Base-by-base conservation (phyloP, 2,888 invertebrate species). In the Eretmocerus hayati region DNA sequence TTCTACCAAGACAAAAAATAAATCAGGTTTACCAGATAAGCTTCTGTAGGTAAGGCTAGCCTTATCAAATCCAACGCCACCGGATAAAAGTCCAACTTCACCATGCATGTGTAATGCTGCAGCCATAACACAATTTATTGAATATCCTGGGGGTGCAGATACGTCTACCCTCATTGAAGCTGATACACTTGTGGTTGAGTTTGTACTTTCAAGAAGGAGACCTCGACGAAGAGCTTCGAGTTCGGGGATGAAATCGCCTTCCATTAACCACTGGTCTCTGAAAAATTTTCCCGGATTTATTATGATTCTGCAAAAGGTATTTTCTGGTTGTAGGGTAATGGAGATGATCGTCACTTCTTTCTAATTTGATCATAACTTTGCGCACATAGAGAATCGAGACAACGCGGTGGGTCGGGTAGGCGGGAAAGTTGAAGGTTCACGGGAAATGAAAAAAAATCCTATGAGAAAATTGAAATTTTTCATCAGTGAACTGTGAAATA, bases 241-340 rank as follows among this genome's bases (percentile, higher is more conserved):
- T 2, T 53, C 32, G 20, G 37, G 19, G 9, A 57, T 46, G 8
- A 45, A 30, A n/a, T 56, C 50, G 11, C 59, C 60, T 31, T 48
- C 33, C 52, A 57, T 56, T 31, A 59, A 40, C 60, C 60, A 59
- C 18, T 50, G 55, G 9, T 41, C 35, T 18, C 59, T 58, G 26
- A 19, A 30, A 16, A 35, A n/a, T 16, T 15, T 35, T 38, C 13
- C 15, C n/a, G n/a, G n/a, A n/a, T n/a, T n/a, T n/a, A n/a, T n/a
- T n/a, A n/a, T n/a, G n/a, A n/a, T n/a, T n/a, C n/a, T n/a, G n/a
- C n/a, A n/a, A n/a, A n/a, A n/a, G n/a, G n/a, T n/a, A n/a, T n/a
- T n/a, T n/a, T n/a, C n/a, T n/a, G n/a, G n/a, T n/a, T n/a, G n/a
- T n/a, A n/a, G n/a, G n/a, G n/a, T n/a, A n/a, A n/a, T n/a, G n/a